phyloP scores from a whole-genome alignment of 2,113 vertebrate species.

The Sprattus sprattus region DNA sequence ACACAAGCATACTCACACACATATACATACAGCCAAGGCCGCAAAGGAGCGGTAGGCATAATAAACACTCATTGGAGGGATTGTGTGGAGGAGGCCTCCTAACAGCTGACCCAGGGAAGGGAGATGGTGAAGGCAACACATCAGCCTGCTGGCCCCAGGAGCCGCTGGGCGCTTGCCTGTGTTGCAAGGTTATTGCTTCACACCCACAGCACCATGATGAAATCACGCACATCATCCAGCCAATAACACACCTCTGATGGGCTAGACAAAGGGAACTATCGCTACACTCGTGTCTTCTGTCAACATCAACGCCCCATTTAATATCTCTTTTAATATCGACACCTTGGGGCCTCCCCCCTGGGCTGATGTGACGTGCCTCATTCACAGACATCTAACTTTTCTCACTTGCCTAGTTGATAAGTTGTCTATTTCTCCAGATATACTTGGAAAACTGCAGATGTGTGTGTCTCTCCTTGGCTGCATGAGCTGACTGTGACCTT shows the following conservation, averaged over 20 bases:
- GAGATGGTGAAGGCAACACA: background rate
- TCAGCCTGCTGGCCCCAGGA: background rate
- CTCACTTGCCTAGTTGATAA: background rate
- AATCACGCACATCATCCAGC: background rate
- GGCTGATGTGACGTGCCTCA: background rate
- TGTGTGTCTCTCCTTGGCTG: background rate
- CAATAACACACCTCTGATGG: background rate
- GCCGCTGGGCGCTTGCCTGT: background rate
- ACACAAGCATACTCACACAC: background rate
- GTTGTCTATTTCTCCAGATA: background rate
- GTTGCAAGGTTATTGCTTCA: constrained; percentile 24
- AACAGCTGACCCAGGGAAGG: background rate
- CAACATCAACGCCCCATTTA: background rate
- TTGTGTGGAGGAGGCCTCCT: background rate
- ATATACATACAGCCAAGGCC: background rate
- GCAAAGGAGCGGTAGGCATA: background rate
- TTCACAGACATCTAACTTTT: background rate
- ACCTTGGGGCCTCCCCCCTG: background rate
- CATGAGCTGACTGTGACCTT: background rate
- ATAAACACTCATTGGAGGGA: background rate
- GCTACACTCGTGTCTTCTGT: background rate
- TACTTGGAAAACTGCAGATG: background rate
- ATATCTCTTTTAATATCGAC: background rate
- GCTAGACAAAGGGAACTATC: background rate
- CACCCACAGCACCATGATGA: background rate